Evolutionary conservation across 2,888 invertebrate genomes (phyloP).

Genomic region (Gymnocheta viridis): DNA sequence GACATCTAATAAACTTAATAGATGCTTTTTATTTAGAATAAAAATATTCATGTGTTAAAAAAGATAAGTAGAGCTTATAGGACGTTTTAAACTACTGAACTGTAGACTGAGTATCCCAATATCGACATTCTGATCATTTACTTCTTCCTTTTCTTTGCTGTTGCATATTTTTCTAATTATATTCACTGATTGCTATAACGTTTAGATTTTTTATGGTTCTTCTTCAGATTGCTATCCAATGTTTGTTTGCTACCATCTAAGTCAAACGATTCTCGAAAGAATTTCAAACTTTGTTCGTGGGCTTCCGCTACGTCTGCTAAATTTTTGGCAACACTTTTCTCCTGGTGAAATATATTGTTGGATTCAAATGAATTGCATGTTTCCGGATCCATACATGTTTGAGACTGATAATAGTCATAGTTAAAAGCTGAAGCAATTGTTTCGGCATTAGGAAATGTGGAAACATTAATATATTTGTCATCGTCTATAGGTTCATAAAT

Average conservation of each 20-base stretch:
- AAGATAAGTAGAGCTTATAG: slow-evolving; percentile 51
- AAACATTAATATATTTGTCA: slow-evolving; percentile 47
- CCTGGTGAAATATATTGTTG: slow-evolving; percentile 34
- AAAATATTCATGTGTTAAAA: slow-evolving; percentile 57
- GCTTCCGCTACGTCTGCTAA: slow-evolving; percentile 62
- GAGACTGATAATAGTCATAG: slow-evolving; percentile 77
- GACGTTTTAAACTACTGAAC: slow-evolving; percentile 58
- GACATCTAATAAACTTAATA: slow-evolving; percentile 36
- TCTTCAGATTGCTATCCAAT: slow-evolving; percentile 32
- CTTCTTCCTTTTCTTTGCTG: background rate
- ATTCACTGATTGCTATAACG: slow-evolving; percentile 31
- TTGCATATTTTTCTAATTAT: background rate
- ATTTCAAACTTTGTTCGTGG: slow-evolving; percentile 65
- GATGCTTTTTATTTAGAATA: slow-evolving; percentile 56
- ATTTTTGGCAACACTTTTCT: slow-evolving; percentile 53
- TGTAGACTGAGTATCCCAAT: slow-evolving; percentile 41
- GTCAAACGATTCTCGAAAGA: slow-evolving; percentile 65
- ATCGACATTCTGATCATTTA: slow-evolving; percentile 5
- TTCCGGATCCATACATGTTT: slow-evolving; percentile 72
- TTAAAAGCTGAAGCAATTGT: slow-evolving; percentile 72
- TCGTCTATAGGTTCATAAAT: slow-evolving; percentile 76
- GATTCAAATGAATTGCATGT: slow-evolving; percentile 63
- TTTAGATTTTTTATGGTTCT: slow-evolving; percentile 65
- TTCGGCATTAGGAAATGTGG: slow-evolving; percentile 56
- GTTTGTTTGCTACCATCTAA: slow-evolving; percentile 23